Base-by-base conservation (phyloP, 2,888 invertebrate genomes). In the Ophion ellenae region DNA sequence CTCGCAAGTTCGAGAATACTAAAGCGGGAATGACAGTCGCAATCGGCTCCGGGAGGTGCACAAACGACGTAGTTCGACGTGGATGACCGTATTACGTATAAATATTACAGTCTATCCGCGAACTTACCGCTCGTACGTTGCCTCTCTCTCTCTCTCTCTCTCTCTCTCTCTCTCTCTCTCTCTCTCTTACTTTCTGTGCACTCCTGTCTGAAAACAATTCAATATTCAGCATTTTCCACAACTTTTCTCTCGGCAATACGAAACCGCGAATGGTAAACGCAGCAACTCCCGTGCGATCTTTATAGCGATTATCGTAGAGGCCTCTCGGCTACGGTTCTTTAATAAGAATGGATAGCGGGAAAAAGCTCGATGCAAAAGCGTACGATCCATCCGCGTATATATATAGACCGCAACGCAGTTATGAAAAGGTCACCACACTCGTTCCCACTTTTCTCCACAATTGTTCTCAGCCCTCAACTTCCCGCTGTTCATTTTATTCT, bases 1-100 rank as follows among this genome's bases (percentile, higher is more conserved):
- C 57, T 14, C 59, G 59, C 59, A 63, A 83, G 78, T 83, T 79
- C 9, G 67, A 61, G 78, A 83, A 83, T 69, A 79, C 79, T 74
- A 79, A 63, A 69, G 73, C 78, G 61, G 61, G 59, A 79, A 78
- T 67, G 78, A 74, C 73, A 69, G 73, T 61, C 81, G 81, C 53
- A 14, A 53, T 66, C 67, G 70, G n/a, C 75, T 75, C 45, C 47
- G 45, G 71, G 36, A 80, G 66, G 36, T 40, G 53, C 24, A 28
- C 7, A 71, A 47, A 70, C 64, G 71, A 67, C 40, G 57, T 61
- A 71, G 70, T 66, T 73, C 40, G 24, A 64, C 24, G 64, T 53
- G 63, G 32, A 28, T n/a, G 73, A 73, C 80, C 64, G 57, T 73
- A 80, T 80, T 63, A 80, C 57, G 74, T 67, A 81, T 81, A 67